These are phyloP conservation scores for Spatulosminthurus flaviceps DNA, from an alignment of 2,888 invertebrate genomes.

Conservation along the genomic window DNA sequence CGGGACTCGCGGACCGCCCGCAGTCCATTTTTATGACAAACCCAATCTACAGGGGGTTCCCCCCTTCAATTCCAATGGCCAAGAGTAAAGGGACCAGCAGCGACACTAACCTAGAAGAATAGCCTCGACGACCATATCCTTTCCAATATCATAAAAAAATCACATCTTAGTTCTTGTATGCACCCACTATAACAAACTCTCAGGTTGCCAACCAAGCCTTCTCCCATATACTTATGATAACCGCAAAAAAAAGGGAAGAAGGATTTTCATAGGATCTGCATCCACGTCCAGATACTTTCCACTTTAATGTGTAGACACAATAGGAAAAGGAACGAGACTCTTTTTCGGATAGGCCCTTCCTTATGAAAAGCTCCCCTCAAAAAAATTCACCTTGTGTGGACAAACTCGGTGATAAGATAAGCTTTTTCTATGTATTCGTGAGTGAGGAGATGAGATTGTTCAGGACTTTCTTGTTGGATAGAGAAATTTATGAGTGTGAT, in stretches of 20 bases:
- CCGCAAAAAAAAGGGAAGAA: too few relatives aligned
- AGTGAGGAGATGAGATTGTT: too few relatives aligned
- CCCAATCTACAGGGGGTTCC: slow-evolving; percentile 61
- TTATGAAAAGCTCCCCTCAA: too few relatives aligned
- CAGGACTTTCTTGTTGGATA: too few relatives aligned
- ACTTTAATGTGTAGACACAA: too few relatives aligned
- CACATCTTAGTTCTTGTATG: slow-evolving; percentile 48
- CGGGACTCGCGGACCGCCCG: slow-evolving; percentile 57
- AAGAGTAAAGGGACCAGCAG: slow-evolving; percentile 31
- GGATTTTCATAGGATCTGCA: slow-evolving; percentile 9
- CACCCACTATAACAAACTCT: slow-evolving; percentile 25
- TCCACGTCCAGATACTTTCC: neutral
- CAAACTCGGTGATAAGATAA: too few relatives aligned
- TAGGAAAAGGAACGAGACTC: too few relatives aligned
- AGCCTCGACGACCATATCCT: slow-evolving; percentile 52
- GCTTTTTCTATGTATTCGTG: too few relatives aligned
- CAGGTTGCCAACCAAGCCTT: neutral
- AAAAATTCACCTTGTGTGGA: too few relatives aligned
- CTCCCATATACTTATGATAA: neutral
- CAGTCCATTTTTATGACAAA: slow-evolving; percentile 64
- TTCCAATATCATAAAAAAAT: slow-evolving; percentile 52
- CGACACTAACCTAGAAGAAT: slow-evolving; percentile 50
- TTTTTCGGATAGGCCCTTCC: too few relatives aligned
- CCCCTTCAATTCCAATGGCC: slow-evolving; percentile 55
- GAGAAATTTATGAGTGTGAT: too few relatives aligned